Conservation (phyloP, 2,888 invertebrate species). For the Sericinus montela region DNA sequence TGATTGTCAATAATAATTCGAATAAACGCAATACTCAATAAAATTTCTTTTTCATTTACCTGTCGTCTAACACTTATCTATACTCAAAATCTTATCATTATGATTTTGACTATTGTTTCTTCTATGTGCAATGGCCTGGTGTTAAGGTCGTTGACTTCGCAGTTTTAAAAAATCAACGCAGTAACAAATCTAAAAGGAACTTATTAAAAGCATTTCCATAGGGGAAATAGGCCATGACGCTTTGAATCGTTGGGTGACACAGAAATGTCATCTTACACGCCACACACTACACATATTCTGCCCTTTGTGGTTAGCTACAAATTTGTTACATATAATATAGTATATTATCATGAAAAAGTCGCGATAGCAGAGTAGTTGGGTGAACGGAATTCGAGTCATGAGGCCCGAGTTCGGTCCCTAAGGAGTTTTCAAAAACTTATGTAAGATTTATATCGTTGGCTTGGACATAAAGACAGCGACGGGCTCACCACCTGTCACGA, state of each 20-base stretch:
- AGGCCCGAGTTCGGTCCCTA: no score
- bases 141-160: not conserved
- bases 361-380: no score
- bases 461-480: no score
- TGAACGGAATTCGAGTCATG: no score
- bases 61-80: no score
- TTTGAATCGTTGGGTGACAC: constrained; percentile 51
- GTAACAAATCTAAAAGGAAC: constrained; percentile 8
- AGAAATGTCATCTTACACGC: not conserved
- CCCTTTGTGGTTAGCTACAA: not conserved
- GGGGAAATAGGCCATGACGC: constrained; percentile 62
- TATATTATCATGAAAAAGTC: no score
- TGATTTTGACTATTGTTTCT: no score
- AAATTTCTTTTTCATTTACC: not conserved
- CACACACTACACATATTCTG: not conserved
- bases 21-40: constrained; percentile 62
- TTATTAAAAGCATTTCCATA: constrained; percentile 53
- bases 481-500: no score
- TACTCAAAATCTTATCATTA: no score
- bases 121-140: constrained; percentile 27
- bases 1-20: constrained; percentile 69
- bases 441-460: no score
- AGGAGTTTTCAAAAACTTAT: no score
- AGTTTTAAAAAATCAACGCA: constrained; percentile 1
- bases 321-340: no score